Evolutionary conservation across 2,113 vertebrate species (phyloP).

Genomic region (Pogonocichla stellata): DNA sequence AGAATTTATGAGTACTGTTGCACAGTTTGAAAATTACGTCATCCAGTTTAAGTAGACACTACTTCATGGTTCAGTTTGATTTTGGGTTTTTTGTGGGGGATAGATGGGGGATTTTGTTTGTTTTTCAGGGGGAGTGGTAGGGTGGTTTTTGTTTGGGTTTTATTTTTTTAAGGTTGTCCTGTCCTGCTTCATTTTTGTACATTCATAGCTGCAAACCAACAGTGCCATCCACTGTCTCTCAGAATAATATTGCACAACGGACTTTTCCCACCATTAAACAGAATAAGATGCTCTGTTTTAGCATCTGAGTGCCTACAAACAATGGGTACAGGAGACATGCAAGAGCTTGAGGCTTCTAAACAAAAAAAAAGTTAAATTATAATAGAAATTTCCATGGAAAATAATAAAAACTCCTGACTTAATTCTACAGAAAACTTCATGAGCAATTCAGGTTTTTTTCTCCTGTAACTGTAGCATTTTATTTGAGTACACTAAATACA

Average conservation of each 20-base stretch:
- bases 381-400: background rate
- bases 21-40: background rate
- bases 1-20: background rate
- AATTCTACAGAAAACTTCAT: background rate
- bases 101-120: background rate
- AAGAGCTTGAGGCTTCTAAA: background rate
- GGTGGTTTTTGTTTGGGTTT: fast-evolving
- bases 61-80: background rate
- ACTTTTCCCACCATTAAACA: background rate
- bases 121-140: fast-evolving
- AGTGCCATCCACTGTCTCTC: conserved; percentile 54
- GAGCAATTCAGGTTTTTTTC: background rate
- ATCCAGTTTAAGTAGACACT: background rate
- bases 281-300: background rate
- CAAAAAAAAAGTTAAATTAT: background rate
- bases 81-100: fast-evolving
- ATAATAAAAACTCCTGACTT: background rate
- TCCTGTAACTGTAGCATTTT: background rate
- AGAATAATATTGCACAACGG: background rate
- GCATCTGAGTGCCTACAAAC: background rate
- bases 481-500: background rate
- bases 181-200: background rate
- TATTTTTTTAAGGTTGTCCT: background rate
- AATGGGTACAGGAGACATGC: background rate
- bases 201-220: conserved; percentile 46